Base-by-base conservation (phyloP, 2,888 invertebrate genomes). In the Drosophila emarginata region DNA sequence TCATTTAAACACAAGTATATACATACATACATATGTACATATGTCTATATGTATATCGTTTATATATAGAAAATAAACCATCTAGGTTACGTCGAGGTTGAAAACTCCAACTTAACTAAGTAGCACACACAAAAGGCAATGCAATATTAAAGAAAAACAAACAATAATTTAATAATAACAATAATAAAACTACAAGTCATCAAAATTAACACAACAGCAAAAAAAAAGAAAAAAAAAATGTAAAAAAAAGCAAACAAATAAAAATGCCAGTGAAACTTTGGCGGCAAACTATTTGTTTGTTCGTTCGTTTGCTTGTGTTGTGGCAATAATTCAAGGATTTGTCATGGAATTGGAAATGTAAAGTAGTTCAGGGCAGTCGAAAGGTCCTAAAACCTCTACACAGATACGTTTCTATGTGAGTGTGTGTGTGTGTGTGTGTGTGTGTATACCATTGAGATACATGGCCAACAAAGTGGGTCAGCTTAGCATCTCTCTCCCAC, bases 31-130 rank as follows among this genome's bases (percentile, higher is more conserved):
- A 40, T 40, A 40, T 40, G 32, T 32, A n/a, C n/a, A n/a, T n/a
- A 32, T 21, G 37, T 37, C 4, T 37, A 4, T 39, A 14, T 37
- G 4, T 37, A 4, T 50, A 12, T 50, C 2, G 26, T 26, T 26
- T 50, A 12, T 65, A 56, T 36, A 69, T 56, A 84, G 63, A 63
- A 57, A 54, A 60, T 11, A 23, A 50, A 45, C 53, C 72, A 72
- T 69, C 69, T 81, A 84, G 80, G 80, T 84, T 80, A 80, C 76
- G 64, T 36, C 78, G 84, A 86, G 81, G 78, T 78, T 83, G 67
- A 68, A 64, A 76, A 74, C 56, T 67, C 62, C 77, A 74, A 78
- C 80, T 69, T 80, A 72, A 76, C 71, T 76, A 59, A 74, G 67
- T 74, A 39, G 15, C 50, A 15, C 68, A 52, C 58, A 69, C 69